Evolutionary conservation across 2,797 vertebrate species (phyloP), one percentile per base, ranked within the genome.

Genomic region (Crax fasciolata): DNA sequence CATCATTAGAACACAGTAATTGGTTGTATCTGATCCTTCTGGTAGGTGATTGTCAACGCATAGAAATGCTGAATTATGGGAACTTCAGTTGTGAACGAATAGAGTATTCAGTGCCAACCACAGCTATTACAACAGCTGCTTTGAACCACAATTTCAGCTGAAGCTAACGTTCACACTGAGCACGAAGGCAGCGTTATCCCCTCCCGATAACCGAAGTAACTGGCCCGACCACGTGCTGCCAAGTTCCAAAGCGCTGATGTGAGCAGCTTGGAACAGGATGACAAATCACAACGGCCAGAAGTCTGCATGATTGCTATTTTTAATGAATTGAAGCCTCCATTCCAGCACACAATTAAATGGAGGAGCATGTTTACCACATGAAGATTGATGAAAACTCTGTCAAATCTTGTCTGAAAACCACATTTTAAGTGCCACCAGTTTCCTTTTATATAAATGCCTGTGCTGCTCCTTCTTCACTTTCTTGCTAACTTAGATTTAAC

Each of bases 401-500:
- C 59, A 89, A 63, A 91, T 52, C 43, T 67, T 27, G 17, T 17
- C 75, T 10, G 13, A 89, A 94, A 94, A 94, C 79, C 96, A 93
- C 95, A 93, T 49, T 1, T 0, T 41, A 82, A 85, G 78, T 43
- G 68, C 61, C 78, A 49, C 59, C 44, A 39, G 49, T 30, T 80
- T 9, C 25, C 55, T 87, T 76, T n/a, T 32, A 21, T 77, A 35
- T 18, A 57, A 72, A 67, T 10, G 7, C 12, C 68, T 21, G 25
- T 59, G 87, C 49, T 38, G 86, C 68, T 41, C 55, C 27, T 87
- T 12, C 55, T 35, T 67, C 65, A 30, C 41, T 55, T 62, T 57
- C 30, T 46, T 74, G 32, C 15, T 32, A 55, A 62, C 66, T 75
- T 41, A 1, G 5, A 15, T 7, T 32, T 35, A 24, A 23, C 57